These are phyloP conservation scores for Forbesichthys papilliferus DNA, from an alignment of 2,113 vertebrate species.

Conservation along the genomic window DNA sequence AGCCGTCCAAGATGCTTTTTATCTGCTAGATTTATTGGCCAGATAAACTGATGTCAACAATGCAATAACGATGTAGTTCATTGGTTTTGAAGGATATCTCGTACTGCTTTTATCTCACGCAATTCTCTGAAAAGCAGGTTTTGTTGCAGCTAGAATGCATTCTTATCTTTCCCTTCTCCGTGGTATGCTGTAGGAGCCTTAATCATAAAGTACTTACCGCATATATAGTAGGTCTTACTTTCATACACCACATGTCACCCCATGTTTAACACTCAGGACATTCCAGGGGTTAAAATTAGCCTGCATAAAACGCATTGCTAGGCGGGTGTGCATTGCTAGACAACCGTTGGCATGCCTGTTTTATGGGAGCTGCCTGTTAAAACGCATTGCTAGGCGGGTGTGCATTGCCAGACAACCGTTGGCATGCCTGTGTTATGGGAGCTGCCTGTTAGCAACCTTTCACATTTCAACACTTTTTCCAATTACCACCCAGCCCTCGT, in stretches of 20 bases:
- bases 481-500: constrained; percentile 18
- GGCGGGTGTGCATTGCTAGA: constrained; percentile 3
- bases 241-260: neutral
- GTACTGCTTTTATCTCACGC: neutral
- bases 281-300: constrained; percentile 18
- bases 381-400: neutral
- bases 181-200: no score
- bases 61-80: no score
- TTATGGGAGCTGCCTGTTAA: constrained; percentile 14
- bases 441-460: constrained; percentile 26
- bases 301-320: constrained; percentile 1
- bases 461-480: constrained; percentile 19
- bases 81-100: neutral
- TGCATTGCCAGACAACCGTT: constrained; percentile 4
- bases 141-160: constrained; percentile 1
- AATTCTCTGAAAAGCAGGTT: neutral
- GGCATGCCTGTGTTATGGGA: constrained; percentile 12
- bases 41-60: constrained; percentile 2
- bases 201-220: no score
- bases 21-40: constrained; percentile 12
- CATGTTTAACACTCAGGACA: neutral
- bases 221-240: neutral
- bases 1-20: neutral
- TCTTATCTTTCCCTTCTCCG: neutral
- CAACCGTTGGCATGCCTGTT: constrained; percentile 8